Base-by-base conservation (phyloP, 2,797 vertebrate species). In the Enteromius afrohamiltoni region DNA sequence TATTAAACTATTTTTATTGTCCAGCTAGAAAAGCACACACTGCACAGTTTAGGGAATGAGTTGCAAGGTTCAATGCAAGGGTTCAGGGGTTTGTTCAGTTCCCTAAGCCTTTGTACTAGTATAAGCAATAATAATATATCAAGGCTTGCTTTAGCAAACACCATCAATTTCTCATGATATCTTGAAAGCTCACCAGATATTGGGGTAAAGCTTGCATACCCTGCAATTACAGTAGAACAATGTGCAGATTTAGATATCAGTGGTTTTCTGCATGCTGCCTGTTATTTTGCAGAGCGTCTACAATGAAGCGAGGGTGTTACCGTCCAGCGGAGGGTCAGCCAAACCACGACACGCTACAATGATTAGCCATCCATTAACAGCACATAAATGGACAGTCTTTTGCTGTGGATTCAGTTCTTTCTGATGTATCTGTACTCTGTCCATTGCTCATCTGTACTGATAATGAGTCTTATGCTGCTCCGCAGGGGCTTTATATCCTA, bases 361-460 rank as follows among this genome's bases (percentile, higher is more conserved):
- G 34, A 60, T 60, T 34, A 26, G 53, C 49, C 71, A 42, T 23
- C 69, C 74, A 69, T 73, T 75, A 78, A 19, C 26, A n/a, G 67
- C 55, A 64, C 45, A 64, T 79, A 62, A 82, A 82, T 73, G 55
- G 40, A 71, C 58, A 51, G 17, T 37, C 49, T 79, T 75, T 53
- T 29, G 51, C 67, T 37, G 73, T 80, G 31, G 69, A 64, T 79
- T 84, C 58, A 77, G 65, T 62, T 58, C 58, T 47, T 49, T 67
- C 34, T 73, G 11, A 55, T 78, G 21, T 65, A 65, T 42, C 45
- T 77, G 73, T 37, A n/a, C 79, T 79, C 70, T 9, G 40, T 71
- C 62, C 75, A 45, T 80, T 40, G 14, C 73, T 79, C 82, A 79
- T 85, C 55, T 68, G 69, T 79, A 62, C 80, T 34, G 14, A 86